Conservation (phyloP, 2,888 invertebrate genomes). For the Stenchaetothrips biformis region DNA sequence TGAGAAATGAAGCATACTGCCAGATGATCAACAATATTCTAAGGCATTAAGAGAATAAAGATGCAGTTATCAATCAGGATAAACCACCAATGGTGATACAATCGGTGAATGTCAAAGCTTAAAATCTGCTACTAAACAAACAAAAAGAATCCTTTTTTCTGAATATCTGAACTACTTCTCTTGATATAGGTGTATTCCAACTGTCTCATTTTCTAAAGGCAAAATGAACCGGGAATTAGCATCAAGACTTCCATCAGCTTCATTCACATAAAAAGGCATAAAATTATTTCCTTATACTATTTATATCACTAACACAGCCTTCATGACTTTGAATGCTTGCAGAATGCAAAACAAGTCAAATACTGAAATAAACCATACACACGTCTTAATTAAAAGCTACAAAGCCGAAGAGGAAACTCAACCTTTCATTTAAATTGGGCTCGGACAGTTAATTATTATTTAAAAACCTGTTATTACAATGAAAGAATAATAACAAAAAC, state of each 20-base stretch:
- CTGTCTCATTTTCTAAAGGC: not conserved
- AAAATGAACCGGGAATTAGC: not conserved
- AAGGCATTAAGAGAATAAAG: no score
- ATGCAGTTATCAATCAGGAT: not conserved
- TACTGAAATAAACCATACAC: constrained; percentile 23
- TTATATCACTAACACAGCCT: constrained; percentile 22
- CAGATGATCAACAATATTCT: not conserved
- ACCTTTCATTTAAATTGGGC: not conserved
- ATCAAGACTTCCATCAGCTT: not conserved
- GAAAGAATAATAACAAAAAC: not conserved
- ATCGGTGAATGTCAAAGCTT: not conserved
- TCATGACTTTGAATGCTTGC: constrained; percentile 24
- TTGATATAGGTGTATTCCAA: not conserved
- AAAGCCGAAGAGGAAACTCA: constrained; percentile 8
- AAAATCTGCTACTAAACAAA: not conserved
- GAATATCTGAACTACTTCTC: not conserved
- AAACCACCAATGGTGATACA: not conserved
- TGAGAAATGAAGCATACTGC: not conserved
- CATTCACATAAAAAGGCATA: constrained; percentile 15
- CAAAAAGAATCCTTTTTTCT: not conserved
- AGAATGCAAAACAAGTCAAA: constrained; percentile 19
- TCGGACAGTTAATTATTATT: not conserved
- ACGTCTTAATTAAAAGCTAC: constrained; percentile 7
- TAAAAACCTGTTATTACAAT: not conserved
- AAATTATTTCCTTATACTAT: constrained; percentile 11